These are phyloP conservation scores for Holothuria leucospilota DNA, from an alignment of 53 echinoderm and acorn worm species.

Conservation along the genomic window DNA sequence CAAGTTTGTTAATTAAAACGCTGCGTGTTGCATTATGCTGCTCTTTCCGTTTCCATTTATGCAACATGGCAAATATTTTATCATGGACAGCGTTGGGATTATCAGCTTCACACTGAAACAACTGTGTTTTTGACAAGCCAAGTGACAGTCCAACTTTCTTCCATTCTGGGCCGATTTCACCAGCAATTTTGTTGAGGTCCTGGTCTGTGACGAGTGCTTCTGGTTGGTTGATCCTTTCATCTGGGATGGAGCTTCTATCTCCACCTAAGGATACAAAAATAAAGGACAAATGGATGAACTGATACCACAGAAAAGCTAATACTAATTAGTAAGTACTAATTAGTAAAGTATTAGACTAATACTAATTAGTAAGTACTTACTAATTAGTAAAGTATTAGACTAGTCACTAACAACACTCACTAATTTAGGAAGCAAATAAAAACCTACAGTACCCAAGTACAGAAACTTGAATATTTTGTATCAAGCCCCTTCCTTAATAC, in stretches of 20 bases:
- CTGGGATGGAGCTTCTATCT: background rate
- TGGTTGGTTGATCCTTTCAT: background rate
- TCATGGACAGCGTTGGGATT: background rate
- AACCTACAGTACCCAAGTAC: too few relatives aligned
- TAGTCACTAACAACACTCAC: too few relatives aligned
- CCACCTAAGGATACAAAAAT: background rate
- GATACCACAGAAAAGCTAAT: too few relatives aligned
- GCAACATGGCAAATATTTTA: conserved; percentile 40
- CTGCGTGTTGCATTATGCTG: conserved; percentile 26
- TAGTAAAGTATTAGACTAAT: too few relatives aligned
- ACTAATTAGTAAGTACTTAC: too few relatives aligned
- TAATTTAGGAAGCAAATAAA: too few relatives aligned
- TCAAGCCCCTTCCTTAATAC: too few relatives aligned
- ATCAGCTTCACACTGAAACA: conserved; percentile 51
- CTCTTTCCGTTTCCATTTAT: conserved; percentile 35
- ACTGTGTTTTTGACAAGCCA: conserved; percentile 21
- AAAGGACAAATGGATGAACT: too few relatives aligned
- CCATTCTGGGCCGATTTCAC: conserved; percentile 56
- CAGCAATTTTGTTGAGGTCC: conserved; percentile 55
- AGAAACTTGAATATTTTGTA: too few relatives aligned
- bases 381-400: too few relatives aligned
- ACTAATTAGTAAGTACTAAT: too few relatives aligned
- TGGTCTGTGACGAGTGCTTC: conserved; percentile 37
- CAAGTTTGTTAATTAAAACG: background rate
- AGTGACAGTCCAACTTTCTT: conserved; percentile 50